Evolutionary conservation across 2,113 vertebrate species (phyloP).

Genomic region (Kryptolebias marmoratus): DNA sequence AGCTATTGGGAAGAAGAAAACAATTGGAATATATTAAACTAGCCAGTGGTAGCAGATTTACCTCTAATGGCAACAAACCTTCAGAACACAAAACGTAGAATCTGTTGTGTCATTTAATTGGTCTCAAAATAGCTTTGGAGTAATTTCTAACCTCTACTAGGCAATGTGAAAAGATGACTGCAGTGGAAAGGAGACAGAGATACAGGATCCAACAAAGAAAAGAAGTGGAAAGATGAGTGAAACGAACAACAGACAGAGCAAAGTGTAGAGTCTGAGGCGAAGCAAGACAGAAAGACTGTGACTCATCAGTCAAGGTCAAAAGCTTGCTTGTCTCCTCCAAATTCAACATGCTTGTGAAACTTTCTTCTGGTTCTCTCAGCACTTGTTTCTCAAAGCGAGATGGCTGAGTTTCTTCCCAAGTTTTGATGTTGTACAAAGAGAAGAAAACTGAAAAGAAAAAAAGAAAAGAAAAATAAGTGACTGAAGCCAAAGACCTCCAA

Average conservation of each 20-base stretch:
- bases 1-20: too few species aligned
- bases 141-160: not conserved
- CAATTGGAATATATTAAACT: too few species aligned
- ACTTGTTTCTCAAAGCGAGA: conserved; percentile 20
- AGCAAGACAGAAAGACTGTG: conserved; percentile 20
- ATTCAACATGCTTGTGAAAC: not conserved
- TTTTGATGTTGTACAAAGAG: conserved; percentile 31
- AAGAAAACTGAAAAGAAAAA: not conserved
- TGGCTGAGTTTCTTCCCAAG: conserved; percentile 1
- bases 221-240: conserved; percentile 9
- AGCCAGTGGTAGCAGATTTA: too few species aligned
- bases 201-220: not conserved
- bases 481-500: conserved; percentile 31
- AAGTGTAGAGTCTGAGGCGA: conserved; percentile 28
- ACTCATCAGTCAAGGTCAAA: conserved; percentile 57
- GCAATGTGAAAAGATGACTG: not conserved
- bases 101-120: conserved; percentile 1
- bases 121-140: not conserved
- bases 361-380: conserved; percentile 10
- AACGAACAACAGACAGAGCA: conserved; percentile 18
- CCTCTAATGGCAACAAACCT: not conserved
- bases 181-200: not conserved
- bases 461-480: conserved; percentile 15
- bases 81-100: not conserved
- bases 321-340: conserved; percentile 26